Conservation (phyloP, 2,113 vertebrate species). For the Saimiri boliviensis region DNA sequence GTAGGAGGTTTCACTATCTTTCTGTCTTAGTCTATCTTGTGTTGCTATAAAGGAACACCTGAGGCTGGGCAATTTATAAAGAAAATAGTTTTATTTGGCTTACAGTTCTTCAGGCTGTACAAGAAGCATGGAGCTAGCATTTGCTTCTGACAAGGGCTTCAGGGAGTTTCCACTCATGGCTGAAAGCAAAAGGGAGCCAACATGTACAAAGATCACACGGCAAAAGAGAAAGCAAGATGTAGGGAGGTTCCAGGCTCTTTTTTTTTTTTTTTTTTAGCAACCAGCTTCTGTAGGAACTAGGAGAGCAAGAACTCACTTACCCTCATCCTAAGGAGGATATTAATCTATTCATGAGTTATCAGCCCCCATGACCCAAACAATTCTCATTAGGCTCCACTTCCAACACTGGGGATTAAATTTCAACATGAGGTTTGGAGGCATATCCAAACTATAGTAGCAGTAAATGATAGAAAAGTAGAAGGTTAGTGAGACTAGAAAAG, state of each 20-base stretch:
- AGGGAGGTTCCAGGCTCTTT: background rate
- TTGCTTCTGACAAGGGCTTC: background rate
- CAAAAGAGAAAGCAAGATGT: background rate
- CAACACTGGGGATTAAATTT: background rate
- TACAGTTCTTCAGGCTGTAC: background rate
- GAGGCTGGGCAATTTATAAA: background rate
- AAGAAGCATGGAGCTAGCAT: background rate
- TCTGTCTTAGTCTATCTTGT: background rate
- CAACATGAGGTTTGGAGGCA: background rate
- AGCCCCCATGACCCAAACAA: background rate
- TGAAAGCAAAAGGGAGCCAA: background rate
- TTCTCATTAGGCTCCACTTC: background rate
- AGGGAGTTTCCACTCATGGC: background rate
- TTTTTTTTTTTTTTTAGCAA: background rate
- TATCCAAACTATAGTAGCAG: background rate
- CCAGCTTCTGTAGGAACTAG: background rate
- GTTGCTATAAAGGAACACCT: background rate
- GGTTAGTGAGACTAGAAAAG: background rate
- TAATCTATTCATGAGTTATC: background rate
- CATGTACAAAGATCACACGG: background rate
- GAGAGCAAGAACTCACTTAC: background rate
- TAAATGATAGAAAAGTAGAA: conserved; percentile 40
- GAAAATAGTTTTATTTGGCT: background rate
- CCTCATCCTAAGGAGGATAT: background rate
- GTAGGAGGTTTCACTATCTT: background rate